Base-by-base conservation (phyloP, 1,140 invertebrate genomes). In the Cherax quadricarinatus region DNA sequence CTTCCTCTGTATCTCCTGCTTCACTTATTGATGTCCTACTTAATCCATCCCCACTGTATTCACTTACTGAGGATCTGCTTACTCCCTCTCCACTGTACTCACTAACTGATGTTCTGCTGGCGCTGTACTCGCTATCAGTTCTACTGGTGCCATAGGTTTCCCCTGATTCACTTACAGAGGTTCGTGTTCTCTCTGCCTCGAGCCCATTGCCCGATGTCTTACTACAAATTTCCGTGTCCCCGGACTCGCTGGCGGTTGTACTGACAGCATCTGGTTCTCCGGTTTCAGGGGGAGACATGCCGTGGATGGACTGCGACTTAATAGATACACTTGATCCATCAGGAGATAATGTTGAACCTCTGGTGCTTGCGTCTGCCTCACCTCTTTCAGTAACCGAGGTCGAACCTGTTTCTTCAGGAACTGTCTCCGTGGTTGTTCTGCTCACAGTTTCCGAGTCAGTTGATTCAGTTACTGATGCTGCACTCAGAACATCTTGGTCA, bases 211-310 rank as follows among this genome's bases (percentile, higher is more conserved):
- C 66, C 6, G 85, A 86, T n/a, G 85, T 86, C 60, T 70, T 86
- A 41, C 85, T 86, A n/a, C 6, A 70, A 16, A 41, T 49, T 5
- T 70, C 70, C 51, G 48, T 41, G 12, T 86, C 85, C 12, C 85
- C 85, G 6, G 85, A 86, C 70, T 83, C 81, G 24, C 81, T 83
- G 51, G 24, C 81, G 21, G 81, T 83, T n/a, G 51, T 53, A 18
- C 16, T 57, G 51, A 48, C 57, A 24, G 81, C 51, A 30, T 83
- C 81, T 57, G 79, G 79, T 51, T 16, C 79, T 21, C 48, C 14
- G 21, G 41, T 51, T 51, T 48, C 41, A 10, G 79, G n/a, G 6
- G 14, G 51, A 1, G 24, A 60, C 49, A 86, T 75, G 9, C 30
- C 48, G 5, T 48, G 60, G 14, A 6, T 24, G 41, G 16, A 30